Conservation (phyloP, 2,888 invertebrate genomes). For the Agonopterix subpropinquella region DNA sequence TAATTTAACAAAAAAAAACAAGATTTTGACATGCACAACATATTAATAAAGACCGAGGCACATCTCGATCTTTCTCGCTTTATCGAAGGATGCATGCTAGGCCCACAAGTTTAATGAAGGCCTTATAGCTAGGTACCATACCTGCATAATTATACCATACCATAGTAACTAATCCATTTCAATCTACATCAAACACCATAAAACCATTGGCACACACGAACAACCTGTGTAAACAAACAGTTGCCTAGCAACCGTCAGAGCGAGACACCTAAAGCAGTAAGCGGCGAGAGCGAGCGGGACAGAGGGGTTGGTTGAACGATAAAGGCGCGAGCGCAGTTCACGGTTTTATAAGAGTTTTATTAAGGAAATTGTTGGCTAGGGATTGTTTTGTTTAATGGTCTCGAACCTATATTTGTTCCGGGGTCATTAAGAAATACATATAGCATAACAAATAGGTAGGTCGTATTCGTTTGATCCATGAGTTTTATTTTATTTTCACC, state of each 20-base stretch:
- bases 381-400: constrained; percentile 1
- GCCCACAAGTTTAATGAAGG: too few species aligned
- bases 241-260: constrained; percentile 26
- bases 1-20: too few species aligned
- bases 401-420: not conserved
- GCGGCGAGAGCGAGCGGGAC: constrained; percentile 8
- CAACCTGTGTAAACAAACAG: constrained; percentile 31
- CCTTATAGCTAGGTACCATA: too few species aligned
- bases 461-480: too few species aligned
- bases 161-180: not conserved
- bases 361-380: constrained; percentile 3
- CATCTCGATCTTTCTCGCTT: too few species aligned
- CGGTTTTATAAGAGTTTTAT: constrained; percentile 23
- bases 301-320: constrained; percentile 43
- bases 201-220: constrained; percentile 7
- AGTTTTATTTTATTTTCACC: too few species aligned
- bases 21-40: too few species aligned
- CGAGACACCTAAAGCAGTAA: constrained; percentile 5
- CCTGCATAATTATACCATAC: not conserved
- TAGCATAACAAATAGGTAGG: too few species aligned
- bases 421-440: not conserved
- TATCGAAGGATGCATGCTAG: too few species aligned
- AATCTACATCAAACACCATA: not conserved
- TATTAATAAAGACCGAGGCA: too few species aligned
- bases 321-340: constrained; percentile 46